Conservation (phyloP, 2,797 vertebrate genomes). For the Ctenopoma multispine region DNA sequence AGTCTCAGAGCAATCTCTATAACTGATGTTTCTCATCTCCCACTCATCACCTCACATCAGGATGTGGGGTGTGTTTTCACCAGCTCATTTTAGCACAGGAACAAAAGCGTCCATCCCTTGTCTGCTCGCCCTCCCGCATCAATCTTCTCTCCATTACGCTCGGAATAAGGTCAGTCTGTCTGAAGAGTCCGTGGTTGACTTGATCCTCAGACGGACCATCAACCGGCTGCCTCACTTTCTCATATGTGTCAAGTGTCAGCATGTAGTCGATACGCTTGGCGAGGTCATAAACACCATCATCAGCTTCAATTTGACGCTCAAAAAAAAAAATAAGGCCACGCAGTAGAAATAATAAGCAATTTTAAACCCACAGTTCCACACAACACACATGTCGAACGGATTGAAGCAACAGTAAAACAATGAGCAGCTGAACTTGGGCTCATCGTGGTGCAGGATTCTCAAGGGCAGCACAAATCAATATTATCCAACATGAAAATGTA, state of each 20-base stretch:
- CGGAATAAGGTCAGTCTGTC: slow-evolving; percentile 35
- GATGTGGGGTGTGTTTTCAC: slow-evolving; percentile 5
- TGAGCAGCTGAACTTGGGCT: no score
- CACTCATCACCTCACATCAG: neutral
- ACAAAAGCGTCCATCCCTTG: neutral
- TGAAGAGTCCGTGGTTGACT: neutral
- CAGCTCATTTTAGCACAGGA: neutral
- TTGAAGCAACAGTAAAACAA: neutral
- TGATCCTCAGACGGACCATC: neutral
- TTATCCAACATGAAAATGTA: no score
- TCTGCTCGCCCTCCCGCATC: slow-evolving; percentile 8
- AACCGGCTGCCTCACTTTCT: slow-evolving; percentile 15
- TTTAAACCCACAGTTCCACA: neutral
- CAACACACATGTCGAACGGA: neutral
- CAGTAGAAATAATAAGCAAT: neutral
- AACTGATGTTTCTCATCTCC: neutral
- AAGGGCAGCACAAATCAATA: neutral
- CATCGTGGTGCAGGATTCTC: neutral
- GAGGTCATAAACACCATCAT: neutral
- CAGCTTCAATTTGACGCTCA: neutral
- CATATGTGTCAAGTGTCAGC: slow-evolving; percentile 24
- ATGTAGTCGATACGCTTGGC: accelerated
- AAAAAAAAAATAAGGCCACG: no score
- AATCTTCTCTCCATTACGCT: slow-evolving; percentile 7
- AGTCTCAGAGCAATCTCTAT: neutral